Evolutionary conservation across 1,140 invertebrate species (phyloP).

Genomic region (Drosophila serrata): DNA sequence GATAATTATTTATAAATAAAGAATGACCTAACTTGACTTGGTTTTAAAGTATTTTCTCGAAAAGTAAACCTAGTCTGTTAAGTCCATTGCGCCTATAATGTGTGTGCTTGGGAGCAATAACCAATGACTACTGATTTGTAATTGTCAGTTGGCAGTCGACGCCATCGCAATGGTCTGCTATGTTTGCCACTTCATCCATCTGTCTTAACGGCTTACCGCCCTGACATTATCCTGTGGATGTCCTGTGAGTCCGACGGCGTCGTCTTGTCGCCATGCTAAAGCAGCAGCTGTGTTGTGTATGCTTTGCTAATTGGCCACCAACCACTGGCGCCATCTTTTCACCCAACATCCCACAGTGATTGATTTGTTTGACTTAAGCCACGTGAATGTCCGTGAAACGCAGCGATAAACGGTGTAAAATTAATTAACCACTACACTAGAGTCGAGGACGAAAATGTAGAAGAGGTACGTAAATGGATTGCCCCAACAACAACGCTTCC

Average conservation of each 20-base stretch:
- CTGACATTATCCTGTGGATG: constrained; percentile 37
- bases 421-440: constrained; percentile 70
- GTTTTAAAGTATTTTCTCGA: background rate
- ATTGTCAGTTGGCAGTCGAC: constrained; percentile 66
- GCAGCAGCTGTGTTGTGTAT: constrained; percentile 69
- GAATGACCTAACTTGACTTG: background rate
- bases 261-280: constrained; percentile 72
- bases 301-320: constrained; percentile 74
- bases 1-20: background rate
- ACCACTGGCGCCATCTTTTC: constrained; percentile 12
- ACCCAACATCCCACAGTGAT: constrained; percentile 51
- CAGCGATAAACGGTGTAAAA: constrained; percentile 80
- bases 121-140: constrained; percentile 75
- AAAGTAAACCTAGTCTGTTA: background rate
- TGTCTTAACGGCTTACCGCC: constrained; percentile 74
- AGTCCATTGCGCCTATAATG: background rate
- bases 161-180: constrained; percentile 60
- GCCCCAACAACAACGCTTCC: constrained; percentile 36
- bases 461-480: constrained; percentile 35
- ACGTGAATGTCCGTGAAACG: constrained; percentile 59
- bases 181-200: constrained; percentile 82
- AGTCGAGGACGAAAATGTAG: constrained; percentile 23
- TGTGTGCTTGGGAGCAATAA: constrained; percentile 48
- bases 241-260: constrained; percentile 28
- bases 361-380: constrained; percentile 77